Percentiles rank a stretch among this genome's conserved stretches.
Evolutionary conservation across 1,140 invertebrate species (phyloP).

Genomic region (Eumeta japonica): DNA sequence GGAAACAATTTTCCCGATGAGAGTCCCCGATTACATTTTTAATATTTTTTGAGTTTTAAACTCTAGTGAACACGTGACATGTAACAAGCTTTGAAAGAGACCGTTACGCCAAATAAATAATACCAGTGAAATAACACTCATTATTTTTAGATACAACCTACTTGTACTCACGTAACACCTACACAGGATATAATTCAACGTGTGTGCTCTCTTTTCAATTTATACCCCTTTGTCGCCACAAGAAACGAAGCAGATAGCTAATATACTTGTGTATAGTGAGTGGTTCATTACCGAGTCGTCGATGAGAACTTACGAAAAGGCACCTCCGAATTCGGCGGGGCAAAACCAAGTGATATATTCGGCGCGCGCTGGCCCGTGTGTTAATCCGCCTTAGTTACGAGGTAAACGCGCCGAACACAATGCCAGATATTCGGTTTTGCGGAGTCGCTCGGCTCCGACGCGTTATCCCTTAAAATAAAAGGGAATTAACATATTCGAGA

Average conservation of each 20-base stretch:
- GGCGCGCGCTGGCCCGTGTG: slow-evolving; percentile 14
- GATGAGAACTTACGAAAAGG: too few relatives aligned
- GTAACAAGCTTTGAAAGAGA: too few relatives aligned
- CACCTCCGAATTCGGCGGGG: too few relatives aligned
- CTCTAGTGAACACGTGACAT: too few relatives aligned
- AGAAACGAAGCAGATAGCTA: slow-evolving; percentile 4
- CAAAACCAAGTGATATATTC: slow-evolving; percentile 15
- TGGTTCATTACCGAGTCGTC: slow-evolving; percentile 1
- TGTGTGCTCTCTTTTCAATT: neutral
- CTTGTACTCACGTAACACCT: neutral
- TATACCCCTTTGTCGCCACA: neutral
- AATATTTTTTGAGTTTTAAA: too few relatives aligned
- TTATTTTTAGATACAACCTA: too few relatives aligned
- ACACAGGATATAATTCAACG: neutral
- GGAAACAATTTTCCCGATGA: too few relatives aligned
- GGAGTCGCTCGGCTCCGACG: slow-evolving; percentile 25
- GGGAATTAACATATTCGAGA: slow-evolving; percentile 37
- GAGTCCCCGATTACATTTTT: too few relatives aligned
- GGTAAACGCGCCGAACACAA: slow-evolving; percentile 33
- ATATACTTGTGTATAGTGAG: neutral
- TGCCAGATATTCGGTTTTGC: slow-evolving; percentile 34
- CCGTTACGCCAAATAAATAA: too few relatives aligned
- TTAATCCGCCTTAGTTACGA: slow-evolving; percentile 39
- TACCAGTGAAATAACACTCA: too few relatives aligned
- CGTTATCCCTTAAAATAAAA: slow-evolving; percentile 28